A percentile compares a stretch with the other conserved stretches of the same genome.
Evolutionary conservation across 2,888 invertebrate species (phyloP).

Genomic region (Neoitamus cyanurus): DNA sequence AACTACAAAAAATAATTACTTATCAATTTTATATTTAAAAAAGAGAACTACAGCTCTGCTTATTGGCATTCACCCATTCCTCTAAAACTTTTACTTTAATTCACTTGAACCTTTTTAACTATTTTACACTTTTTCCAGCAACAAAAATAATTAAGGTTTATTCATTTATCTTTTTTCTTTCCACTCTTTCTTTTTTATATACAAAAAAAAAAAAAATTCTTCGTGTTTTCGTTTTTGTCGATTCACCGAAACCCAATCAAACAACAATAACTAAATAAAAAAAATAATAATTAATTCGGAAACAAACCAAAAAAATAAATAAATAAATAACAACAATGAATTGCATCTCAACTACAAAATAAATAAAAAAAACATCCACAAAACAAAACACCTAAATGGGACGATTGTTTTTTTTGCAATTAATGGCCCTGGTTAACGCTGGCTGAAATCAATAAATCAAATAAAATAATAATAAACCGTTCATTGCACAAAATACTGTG

Average conservation of each 20-base stretch:
- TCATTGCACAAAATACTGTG: no score
- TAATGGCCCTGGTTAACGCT: not conserved
- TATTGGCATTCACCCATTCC: no score
- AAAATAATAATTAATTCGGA: not conserved
- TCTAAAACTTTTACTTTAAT: no score
- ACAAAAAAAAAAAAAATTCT: not conserved
- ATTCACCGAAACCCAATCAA: not conserved
- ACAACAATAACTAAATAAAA: not conserved
- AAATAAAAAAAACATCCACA: not conserved
- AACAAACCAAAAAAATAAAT: not conserved
- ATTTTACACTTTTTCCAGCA: not conserved
- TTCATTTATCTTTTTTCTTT: not conserved
- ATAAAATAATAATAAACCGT: not conserved
- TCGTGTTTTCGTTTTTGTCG: constrained; percentile 19
- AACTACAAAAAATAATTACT: no score
- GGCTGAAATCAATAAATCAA: not conserved
- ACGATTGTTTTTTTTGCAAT: not conserved
- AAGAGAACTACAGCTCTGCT: no score
- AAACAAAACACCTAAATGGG: not conserved
- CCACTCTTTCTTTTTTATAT: not conserved
- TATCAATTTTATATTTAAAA: no score
- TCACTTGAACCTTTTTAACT: not conserved
- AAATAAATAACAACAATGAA: no score
- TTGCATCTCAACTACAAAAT: not conserved
- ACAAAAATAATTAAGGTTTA: not conserved